Evolutionary conservation across 2,888 invertebrate species (phyloP), one percentile per base, ranked within the genome.

Genomic region (Melipona bicolor): DNA sequence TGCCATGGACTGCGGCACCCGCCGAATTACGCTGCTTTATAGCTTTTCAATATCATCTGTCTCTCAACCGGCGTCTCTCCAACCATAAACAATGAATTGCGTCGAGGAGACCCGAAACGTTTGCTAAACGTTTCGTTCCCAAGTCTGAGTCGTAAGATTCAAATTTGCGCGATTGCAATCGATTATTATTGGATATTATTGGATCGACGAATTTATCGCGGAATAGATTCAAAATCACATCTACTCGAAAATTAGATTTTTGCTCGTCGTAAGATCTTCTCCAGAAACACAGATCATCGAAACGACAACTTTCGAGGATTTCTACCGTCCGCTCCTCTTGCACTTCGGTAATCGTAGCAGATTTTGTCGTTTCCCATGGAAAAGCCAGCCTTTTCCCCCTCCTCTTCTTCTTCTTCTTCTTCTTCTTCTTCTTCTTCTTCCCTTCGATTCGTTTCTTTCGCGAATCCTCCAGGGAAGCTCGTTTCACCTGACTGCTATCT

Each of bases 21-120:
- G 88, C 88, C 89, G 90, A 92, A 92, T 92, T 89, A 87, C 91
- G 84, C 87, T 85, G 85, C 89, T 91, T 91, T 89, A 89, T 89
- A 84, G 88, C 79, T 89, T 90, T 90, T 89, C 90, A 85, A 90
- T 91, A 87, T 83, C 77, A 77, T 79, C 85, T 59, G 67, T 64
- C 36, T 32, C 52, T 11, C 24, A 59, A 24, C 56, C 4, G n/a
- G n/a, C 11, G 15, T 15, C n/a, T 59, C 43, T 43, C 43, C 43
- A 15, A 59, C 56, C 15, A 43, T 59, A 59, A n/a, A 59, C n/a
- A n/a, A n/a, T n/a, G 15, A 24, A 24, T 11, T 15, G n/a, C n/a
- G n/a, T 15, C 5, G 15, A n/a, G n/a, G n/a, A 24, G 24, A n/a
- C 56, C n/a, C 24, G n/a, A 32, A 32, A 1, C 2, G 5, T n/a